Evolutionary conservation across 2,797 vertebrate species (phyloP), one percentile per base, ranked within the genome.

Genomic region (Eospalax fontanierii): DNA sequence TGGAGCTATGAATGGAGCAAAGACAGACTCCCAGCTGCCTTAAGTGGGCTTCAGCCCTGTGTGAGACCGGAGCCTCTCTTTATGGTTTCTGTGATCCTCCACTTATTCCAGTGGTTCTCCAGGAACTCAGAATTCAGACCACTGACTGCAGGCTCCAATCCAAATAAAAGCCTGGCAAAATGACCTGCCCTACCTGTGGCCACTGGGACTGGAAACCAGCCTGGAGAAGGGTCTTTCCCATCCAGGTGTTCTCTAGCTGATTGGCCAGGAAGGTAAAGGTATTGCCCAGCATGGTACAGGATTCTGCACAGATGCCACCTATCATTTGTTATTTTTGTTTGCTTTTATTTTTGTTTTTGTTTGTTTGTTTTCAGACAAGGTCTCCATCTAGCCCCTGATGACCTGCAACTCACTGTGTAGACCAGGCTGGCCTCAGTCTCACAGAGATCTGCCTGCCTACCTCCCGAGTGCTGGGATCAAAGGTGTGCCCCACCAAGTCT

Each of bases 51-150:
- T 92, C 30, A 16, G 2, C 82, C 54, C n/a, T 43, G 8, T 50
- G 10, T 78, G n/a, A 57, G 75, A 76, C 54, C 43, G 33, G 70
- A 84, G 54, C 57, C 19, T 30, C 26, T 83, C 38, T 75, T 61
- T 38, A 12, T 59, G 59, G 66, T 63, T 66, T 68, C 61, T 74
- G 11, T 82, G 24, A 35, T 93, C 63, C 66, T 94, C 68, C 26
- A 15, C 54, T 71, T n/a, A 82, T 16, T 76, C 11, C 26, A 82
- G 33, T 71, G 35, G n/a, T 54, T 79, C 11, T 73, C 81, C 22
- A 40, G 83, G 26, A 89, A 73, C 68, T 89, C 90, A 71, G 68
- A 92, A 95, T 88, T 63, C 35, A 2, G 63, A 73, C 73, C 84
- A 3, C 63, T 40, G 79, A 68, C 74, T 73, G n/a, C 81, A 83